Evolutionary conservation across 2,888 invertebrate genomes (phyloP).

Genomic region (Andrena flavipes): DNA sequence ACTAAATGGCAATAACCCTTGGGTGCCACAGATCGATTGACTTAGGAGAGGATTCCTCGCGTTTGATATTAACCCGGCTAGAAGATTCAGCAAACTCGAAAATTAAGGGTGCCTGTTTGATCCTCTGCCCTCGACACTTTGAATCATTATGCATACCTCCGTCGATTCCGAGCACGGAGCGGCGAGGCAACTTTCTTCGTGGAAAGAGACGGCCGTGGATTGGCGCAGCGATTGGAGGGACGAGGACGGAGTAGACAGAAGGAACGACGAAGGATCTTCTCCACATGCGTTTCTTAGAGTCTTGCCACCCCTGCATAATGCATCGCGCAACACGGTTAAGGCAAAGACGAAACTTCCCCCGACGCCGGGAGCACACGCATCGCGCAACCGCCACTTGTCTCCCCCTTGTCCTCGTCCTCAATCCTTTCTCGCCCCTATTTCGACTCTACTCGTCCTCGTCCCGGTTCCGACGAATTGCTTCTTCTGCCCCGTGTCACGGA

Average conservation of each 20-base stretch:
- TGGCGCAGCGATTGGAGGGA: constrained; percentile 3
- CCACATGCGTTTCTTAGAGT: constrained; percentile 31
- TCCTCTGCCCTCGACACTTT: constrained; percentile 34
- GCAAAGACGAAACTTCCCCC: constrained; percentile 65
- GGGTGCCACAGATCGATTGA: background rate
- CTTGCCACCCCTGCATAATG: constrained; percentile 68
- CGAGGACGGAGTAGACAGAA: constrained; percentile 35
- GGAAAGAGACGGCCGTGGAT: constrained; percentile 2
- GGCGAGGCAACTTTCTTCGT: constrained; percentile 43
- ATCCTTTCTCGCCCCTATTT: background rate
- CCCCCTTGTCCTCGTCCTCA: constrained; percentile 23
- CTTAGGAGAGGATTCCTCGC: no score
- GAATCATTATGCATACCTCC: constrained; percentile 53
- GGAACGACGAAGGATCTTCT: constrained; percentile 41
- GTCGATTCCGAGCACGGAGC: constrained; percentile 44
- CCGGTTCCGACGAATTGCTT: constrained; percentile 19
- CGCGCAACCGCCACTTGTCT: constrained; percentile 18
- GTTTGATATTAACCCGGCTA: background rate
- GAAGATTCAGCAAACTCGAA: constrained; percentile 26
- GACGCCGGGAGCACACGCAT: constrained; percentile 60
- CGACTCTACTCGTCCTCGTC: background rate
- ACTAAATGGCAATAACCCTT: background rate
- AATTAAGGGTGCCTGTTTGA: constrained; percentile 42
- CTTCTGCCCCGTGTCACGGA: background rate
- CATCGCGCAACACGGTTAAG: constrained; percentile 61